A percentile compares a stretch with the other conserved stretches of the same genome.
These are phyloP conservation scores for Lagocephalus sceleratus DNA, from an alignment of 2,797 vertebrate genomes.

Conservation along the genomic window DNA sequence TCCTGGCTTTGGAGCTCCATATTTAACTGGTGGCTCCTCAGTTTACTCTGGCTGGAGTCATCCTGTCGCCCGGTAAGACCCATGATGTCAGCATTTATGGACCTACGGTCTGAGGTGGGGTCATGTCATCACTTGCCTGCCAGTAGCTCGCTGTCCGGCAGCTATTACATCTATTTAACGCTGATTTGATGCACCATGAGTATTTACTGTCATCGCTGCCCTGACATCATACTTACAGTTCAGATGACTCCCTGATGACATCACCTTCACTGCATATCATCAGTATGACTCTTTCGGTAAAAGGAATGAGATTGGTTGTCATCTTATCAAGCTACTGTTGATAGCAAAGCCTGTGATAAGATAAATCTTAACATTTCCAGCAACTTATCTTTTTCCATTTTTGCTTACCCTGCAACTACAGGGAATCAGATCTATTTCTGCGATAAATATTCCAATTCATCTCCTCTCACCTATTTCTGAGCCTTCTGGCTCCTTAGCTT, in stretches of 20 bases:
- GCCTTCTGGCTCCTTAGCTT: too few species aligned
- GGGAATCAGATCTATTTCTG: too few species aligned
- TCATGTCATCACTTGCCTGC: slow-evolving; percentile 37
- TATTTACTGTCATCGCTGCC: slow-evolving; percentile 32
- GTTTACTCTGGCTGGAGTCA: slow-evolving; percentile 61
- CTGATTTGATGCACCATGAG: slow-evolving; percentile 47
- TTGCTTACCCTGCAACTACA: too few species aligned
- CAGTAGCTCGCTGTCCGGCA: slow-evolving; percentile 15
- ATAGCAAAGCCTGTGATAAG: too few species aligned
- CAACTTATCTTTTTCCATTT: too few species aligned
- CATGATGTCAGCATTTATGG: slow-evolving; percentile 58
- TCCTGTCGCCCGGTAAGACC: slow-evolving; percentile 60
- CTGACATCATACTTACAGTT: slow-evolving; percentile 30
- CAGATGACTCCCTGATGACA: slow-evolving; percentile 3
- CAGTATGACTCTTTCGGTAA: background rate
- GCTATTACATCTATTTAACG: slow-evolving; percentile 24
- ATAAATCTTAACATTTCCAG: too few species aligned
- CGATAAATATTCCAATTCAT: too few species aligned
- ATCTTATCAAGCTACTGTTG: too few species aligned
- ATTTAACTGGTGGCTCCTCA: slow-evolving; percentile 63
- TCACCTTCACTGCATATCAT: background rate
- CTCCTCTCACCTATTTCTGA: too few species aligned
- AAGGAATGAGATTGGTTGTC: too few species aligned
- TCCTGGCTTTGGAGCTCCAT: slow-evolving; percentile 51
- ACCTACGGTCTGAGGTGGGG: slow-evolving; percentile 15